Conservation (phyloP, 2,797 vertebrate species). For the Dendrocincla tyrannina region DNA sequence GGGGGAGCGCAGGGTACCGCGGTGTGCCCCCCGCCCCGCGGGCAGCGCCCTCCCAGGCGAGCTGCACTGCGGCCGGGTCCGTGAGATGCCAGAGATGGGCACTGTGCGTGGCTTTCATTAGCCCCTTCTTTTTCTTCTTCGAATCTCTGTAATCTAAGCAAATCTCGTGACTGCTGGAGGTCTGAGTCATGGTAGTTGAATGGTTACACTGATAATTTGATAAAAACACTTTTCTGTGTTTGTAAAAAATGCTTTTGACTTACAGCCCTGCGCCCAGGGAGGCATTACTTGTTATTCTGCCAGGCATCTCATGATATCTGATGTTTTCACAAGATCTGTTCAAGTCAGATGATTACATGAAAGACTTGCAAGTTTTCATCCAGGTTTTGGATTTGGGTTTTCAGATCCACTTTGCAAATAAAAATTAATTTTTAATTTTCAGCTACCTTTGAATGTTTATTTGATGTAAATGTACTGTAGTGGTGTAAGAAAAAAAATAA, state of each 20-base stretch:
- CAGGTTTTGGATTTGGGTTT: not conserved
- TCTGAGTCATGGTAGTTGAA: not conserved
- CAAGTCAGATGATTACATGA: not conserved
- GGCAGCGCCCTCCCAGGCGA: no score
- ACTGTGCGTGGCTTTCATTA: accelerated
- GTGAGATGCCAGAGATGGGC: no score
- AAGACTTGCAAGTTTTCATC: not conserved
- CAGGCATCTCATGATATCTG: not conserved
- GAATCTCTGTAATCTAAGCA: not conserved
- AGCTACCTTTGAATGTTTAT: not conserved
- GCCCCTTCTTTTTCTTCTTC: not conserved
- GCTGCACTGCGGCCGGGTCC: no score
- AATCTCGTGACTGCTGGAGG: not conserved
- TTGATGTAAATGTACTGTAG: not conserved
- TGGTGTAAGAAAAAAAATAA: not conserved
- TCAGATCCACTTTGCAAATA: not conserved
- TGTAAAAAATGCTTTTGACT: not conserved
- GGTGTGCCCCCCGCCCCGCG: no score
- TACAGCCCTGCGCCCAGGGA: not conserved
- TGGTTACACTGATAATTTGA: not conserved
- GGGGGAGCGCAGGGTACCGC: no score
- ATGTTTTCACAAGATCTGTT: not conserved
- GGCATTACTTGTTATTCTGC: not conserved
- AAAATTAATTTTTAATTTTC: not conserved
- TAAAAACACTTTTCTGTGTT: not conserved